These are phyloP conservation scores for Erythrocercus mccallii DNA, from an alignment of 2,113 vertebrate genomes.

Conservation along the genomic window DNA sequence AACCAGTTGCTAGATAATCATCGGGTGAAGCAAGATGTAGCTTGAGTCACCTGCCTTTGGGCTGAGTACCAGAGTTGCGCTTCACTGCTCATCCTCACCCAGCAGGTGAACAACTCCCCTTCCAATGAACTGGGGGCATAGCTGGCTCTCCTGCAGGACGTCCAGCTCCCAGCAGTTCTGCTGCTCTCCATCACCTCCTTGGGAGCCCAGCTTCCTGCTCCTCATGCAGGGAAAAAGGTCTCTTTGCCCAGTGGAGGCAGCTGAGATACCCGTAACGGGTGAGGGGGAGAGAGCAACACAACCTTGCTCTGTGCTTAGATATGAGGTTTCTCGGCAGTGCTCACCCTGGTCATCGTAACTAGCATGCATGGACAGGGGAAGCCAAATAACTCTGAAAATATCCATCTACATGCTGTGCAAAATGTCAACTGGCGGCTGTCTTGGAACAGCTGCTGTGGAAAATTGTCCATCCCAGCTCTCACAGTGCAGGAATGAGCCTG, in stretches of 20 bases:
- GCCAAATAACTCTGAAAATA: neutral
- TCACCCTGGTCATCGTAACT: accelerated
- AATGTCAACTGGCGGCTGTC: neutral
- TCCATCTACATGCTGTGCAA: neutral
- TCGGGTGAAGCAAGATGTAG: accelerated
- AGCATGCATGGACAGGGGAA: neutral
- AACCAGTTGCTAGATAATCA: neutral
- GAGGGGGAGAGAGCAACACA: neutral
- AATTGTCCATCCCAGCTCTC: neutral
- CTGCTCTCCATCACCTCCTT: neutral
- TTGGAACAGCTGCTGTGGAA: neutral
- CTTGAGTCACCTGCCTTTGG: neutral
- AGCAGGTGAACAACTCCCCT: neutral
- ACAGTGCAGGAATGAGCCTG: neutral
- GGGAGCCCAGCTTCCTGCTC: neutral
- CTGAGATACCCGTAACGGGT: neutral
- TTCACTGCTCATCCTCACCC: neutral
- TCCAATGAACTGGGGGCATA: accelerated
- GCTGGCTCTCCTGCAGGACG: accelerated
- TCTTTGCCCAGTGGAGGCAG: neutral
- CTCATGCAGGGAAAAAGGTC: neutral
- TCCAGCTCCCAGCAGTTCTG: neutral
- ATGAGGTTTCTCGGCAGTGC: accelerated
- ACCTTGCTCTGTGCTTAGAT: accelerated
- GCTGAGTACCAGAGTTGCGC: neutral